Conservation (phyloP, 2,113 vertebrate species). For the Sus scrofa region DNA sequence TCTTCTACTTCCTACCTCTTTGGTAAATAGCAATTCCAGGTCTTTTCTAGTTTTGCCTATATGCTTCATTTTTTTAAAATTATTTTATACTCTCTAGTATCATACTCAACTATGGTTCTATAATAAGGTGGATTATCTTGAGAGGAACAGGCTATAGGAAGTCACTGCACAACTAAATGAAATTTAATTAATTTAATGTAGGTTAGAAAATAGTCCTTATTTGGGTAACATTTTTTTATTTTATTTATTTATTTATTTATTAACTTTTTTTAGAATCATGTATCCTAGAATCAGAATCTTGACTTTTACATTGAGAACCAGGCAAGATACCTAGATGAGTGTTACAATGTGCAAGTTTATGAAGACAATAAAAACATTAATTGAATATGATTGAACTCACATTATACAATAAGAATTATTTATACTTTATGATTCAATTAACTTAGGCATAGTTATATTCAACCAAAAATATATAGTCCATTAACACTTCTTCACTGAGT, state of each 20-base stretch:
- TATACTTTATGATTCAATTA: neutral
- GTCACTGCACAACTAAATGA: neutral
- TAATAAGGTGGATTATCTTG: neutral
- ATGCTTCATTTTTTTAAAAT: neutral
- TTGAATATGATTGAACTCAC: neutral
- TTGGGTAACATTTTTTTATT: neutral
- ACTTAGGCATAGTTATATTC: neutral
- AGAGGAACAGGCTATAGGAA: neutral
- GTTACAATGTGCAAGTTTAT: neutral
- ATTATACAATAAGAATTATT: constrained; percentile 22
- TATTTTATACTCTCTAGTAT: neutral
- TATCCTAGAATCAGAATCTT: neutral
- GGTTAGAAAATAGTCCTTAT: neutral
- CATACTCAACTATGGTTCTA: neutral
- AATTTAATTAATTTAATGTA: neutral
- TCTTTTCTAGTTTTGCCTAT: neutral
- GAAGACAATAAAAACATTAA: neutral
- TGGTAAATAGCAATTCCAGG: neutral
- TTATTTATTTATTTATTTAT: too few species aligned
- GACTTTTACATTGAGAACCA: neutral
- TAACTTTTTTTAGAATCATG: neutral
- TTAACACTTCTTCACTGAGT: neutral
- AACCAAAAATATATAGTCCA: neutral
- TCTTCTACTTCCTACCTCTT: neutral
- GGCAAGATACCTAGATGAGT: neutral